phyloP scores from a whole-genome alignment of 35 echinoderm and acorn worm species.

The Diadema setosum region DNA sequence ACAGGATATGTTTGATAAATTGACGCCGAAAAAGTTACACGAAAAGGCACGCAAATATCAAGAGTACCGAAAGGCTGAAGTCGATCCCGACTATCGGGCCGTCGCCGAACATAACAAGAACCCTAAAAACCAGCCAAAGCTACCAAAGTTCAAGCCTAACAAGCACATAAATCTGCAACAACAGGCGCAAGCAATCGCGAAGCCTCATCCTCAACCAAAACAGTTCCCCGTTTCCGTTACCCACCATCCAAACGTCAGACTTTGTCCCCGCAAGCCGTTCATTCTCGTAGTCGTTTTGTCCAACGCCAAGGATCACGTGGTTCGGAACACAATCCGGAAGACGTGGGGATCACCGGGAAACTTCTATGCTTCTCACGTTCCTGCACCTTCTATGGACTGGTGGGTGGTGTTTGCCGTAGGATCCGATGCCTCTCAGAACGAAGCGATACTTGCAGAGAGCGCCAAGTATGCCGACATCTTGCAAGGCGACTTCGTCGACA shows the following conservation, averaged over 20 bases:
- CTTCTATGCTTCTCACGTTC: background rate
- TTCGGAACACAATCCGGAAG: conserved; percentile 51
- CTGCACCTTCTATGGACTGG: conserved; percentile 27
- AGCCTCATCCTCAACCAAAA: conserved; percentile 54
- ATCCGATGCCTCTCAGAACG: background rate
- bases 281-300: conserved; percentile 54
- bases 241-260: background rate
- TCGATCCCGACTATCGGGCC: background rate
- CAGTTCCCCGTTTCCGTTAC: conserved; percentile 66
- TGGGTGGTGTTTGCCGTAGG: conserved; percentile 70
- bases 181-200: background rate
- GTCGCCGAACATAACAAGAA: background rate
- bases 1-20: background rate
- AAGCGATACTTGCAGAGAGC: conserved; percentile 2
- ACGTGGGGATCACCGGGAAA: conserved; percentile 60
- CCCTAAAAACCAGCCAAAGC: background rate
- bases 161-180: background rate
- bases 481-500: conserved; percentile 81
- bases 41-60: background rate
- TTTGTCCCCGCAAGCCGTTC: conserved; percentile 26
- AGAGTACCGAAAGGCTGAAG: background rate
- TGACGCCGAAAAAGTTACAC: background rate
- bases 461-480: conserved; percentile 52
- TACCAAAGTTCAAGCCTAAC: background rate
- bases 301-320: background rate